Conservation (phyloP, 2,113 vertebrate species). For the Mobula hypostoma region DNA sequence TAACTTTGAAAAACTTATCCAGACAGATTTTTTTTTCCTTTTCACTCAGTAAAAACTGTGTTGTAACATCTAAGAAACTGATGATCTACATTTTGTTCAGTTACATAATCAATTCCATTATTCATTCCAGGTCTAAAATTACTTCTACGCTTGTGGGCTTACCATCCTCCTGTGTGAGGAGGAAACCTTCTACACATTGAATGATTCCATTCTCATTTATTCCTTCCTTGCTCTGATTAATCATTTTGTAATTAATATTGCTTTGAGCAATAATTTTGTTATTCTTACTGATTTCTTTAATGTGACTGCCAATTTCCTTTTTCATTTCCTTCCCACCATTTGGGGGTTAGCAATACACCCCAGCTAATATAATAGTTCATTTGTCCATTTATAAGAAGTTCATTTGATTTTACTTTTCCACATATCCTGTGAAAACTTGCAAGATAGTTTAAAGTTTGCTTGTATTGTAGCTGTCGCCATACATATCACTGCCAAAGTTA, state of each 20-base stretch:
- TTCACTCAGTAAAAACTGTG: neutral
- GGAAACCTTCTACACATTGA: neutral
- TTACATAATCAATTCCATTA: neutral
- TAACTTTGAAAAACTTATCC: neutral
- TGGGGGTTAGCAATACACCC: neutral
- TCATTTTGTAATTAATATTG: neutral
- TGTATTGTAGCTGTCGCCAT: neutral
- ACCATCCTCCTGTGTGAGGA: neutral
- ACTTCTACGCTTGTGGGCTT: neutral
- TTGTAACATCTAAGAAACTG: neutral
- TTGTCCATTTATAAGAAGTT: neutral
- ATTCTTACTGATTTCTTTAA: neutral
- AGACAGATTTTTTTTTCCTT: neutral
- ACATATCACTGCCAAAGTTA: neutral
- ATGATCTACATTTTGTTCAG: neutral
- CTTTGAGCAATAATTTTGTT: neutral
- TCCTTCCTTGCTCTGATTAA: neutral
- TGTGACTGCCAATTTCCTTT: neutral
- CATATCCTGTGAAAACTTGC: slow-evolving; percentile 7
- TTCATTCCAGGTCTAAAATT: neutral
- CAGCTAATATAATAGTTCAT: neutral
- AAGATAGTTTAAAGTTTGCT: neutral
- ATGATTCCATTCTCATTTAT: neutral
- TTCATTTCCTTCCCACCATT: slow-evolving; percentile 20
- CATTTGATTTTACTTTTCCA: neutral